These are phyloP conservation scores for Corythornis madagascariensis DNA, from an alignment of 2,113 vertebrate species.

Conservation along the genomic window DNA sequence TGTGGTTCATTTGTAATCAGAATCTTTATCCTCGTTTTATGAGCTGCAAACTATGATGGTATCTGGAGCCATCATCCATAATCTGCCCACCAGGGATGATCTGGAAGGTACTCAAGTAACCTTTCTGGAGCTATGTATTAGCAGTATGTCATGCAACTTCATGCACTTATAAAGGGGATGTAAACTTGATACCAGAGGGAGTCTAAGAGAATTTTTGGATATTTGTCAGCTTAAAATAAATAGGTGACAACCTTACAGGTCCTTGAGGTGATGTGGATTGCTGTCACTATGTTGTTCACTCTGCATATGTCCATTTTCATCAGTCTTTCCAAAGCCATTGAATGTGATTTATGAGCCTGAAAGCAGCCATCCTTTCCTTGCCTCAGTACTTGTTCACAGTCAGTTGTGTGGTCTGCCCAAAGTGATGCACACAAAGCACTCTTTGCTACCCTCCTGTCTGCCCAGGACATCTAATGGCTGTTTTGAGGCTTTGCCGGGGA, in stretches of 20 bases:
- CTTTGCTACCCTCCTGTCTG: background rate
- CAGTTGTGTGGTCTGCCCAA: background rate
- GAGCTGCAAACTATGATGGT: background rate
- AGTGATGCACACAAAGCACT: background rate
- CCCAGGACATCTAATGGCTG: conserved; percentile 9
- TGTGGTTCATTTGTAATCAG: background rate
- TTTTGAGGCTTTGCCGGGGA: conserved; percentile 18
- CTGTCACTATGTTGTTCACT: background rate
- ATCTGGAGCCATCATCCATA: background rate
- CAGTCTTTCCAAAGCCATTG: background rate
- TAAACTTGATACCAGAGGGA: background rate
- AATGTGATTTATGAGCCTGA: background rate
- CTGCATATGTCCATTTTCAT: background rate
- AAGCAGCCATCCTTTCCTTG: background rate
- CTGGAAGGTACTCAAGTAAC: background rate
- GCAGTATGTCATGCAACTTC: background rate
- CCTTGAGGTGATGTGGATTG: background rate
- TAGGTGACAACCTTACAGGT: background rate
- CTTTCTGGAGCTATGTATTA: background rate
- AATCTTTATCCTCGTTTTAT: conserved; percentile 3
- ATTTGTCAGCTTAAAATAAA: background rate
- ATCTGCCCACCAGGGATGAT: background rate
- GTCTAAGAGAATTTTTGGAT: background rate
- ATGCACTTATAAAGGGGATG: background rate
- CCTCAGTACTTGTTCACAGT: background rate